Base-by-base conservation (phyloP, 2,797 vertebrate genomes). In the Bucorvus abyssinicus region DNA sequence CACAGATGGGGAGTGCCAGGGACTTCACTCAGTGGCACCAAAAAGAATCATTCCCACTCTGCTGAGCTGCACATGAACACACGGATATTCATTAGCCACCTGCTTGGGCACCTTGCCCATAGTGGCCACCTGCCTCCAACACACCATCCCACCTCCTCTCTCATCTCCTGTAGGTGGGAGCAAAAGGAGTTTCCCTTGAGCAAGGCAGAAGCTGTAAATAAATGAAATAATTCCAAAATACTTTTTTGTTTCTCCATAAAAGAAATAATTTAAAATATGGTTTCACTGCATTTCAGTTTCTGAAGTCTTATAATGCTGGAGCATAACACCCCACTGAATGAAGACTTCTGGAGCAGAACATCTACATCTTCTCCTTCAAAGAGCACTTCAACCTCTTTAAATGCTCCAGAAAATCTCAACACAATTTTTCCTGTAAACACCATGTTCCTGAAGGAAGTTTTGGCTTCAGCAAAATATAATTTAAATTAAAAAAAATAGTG, bases 71-170 rank as follows among this genome's bases (percentile, higher is more conserved):
- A 49, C 42, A 68, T 47, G 42, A 60, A 59, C 22, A n/a, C 1
- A 2, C 0, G 1, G 26, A 15, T 55, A 13, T 21, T 68, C 3
- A 0, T 57, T 17, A 68, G 40, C 23, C 3, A 1, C 42, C 40
- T 14, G 3, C 56, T 69, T 0, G 0, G 44, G 21, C 34, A 61
- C 47, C 0, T 0, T 80, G 38, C 30, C n/a, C 1, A 0, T 5
- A 12, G 61, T 3, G 7, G 40, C 40, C 3, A 6, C 19, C 59
- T 56, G 55, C 8, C 9, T 11, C 69, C 40, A 14, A 14, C 53
- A 49, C 6, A 3, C n/a, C 4, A 1, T 70, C 36, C 68, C 40
- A n/a, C 32, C 60, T 79, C n/a, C 20, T 27, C 63, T 73, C 52
- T 87, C 27, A 30, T 32, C 18, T 52, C 32, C 49, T 64, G 9